Conservation (phyloP, 2,113 vertebrate species). For the Ameiurus melas region DNA sequence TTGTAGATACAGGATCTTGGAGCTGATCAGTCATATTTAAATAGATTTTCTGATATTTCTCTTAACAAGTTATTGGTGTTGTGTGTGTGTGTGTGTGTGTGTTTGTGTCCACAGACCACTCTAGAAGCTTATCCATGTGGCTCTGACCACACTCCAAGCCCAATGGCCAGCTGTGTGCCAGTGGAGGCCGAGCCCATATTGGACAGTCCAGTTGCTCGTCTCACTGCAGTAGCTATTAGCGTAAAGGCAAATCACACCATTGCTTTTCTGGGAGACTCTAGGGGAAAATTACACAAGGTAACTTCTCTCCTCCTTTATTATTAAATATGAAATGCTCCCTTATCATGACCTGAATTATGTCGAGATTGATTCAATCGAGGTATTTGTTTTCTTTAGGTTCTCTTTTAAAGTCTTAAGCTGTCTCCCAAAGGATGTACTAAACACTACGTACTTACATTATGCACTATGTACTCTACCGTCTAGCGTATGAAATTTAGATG, state of each 20-base stretch:
- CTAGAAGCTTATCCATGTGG: conserved; percentile 93
- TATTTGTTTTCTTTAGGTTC: neutral
- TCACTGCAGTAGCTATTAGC: conserved; percentile 89
- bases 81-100: neutral
- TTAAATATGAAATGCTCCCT: neutral
- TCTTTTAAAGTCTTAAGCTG: neutral
- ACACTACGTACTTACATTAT: too few species aligned
- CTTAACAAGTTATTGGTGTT: neutral
- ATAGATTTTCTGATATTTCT: neutral
- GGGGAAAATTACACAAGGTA: conserved; percentile 91
- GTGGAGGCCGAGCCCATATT: conserved; percentile 81
- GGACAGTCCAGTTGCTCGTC: conserved; percentile 81
- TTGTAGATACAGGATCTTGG: neutral
- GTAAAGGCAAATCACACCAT: conserved; percentile 83
- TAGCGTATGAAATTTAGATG: too few species aligned
- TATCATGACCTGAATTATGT: neutral
- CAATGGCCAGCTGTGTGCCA: conserved; percentile 87
- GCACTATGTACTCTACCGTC: too few species aligned
- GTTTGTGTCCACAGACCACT: conserved; percentile 78
- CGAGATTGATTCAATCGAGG: neutral
- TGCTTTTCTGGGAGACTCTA: conserved; percentile 91
- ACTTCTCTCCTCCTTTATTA: neutral
- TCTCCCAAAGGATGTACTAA: too few species aligned
- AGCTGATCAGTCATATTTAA: neutral
- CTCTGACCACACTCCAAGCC: conserved; percentile 96